Evolutionary conservation across 2,888 invertebrate genomes (phyloP), one percentile per base, ranked within the genome.

Genomic region (Campoletis raptor): DNA sequence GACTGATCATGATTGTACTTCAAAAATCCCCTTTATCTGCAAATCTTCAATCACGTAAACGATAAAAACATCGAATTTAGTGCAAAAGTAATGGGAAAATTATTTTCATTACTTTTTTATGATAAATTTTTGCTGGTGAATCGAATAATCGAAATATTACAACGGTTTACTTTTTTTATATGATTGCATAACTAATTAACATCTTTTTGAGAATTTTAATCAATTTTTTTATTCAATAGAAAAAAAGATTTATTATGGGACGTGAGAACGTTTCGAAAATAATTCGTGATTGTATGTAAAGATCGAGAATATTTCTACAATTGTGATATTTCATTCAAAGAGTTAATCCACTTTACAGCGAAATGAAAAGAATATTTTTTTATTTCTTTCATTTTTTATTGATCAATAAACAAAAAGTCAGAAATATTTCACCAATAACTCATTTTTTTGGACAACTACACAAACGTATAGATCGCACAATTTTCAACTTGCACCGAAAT

Each of bases 1-100:
- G 85, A 77, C 87, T n/a, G 88, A 89, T 76, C 10, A 80, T 30
- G 83, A 74, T 0, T 89, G 89, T 52, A 8, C 30, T 10, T 0
- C 18, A 3, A n/a, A 10, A 21, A 8, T 66, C 1, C 54, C 79
- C 8, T 89, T 88, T 5, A 76, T 88, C 48, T 89, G 88, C 67
- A 82, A 88, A 85, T 80, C 86, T 78, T 18, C 70, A 42, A 67
- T 67, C 36, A 21, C 57, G 40, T 81, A 72, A 30, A 61, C 6
- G 12, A 4, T 1, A 24, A 12, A 21, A 0, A 7, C 6, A n/a
- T 9, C 3, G 5, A 9, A 57, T 24, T 24, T 57, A 12, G 21
- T 54, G 54, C 21, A 54, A 54, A 24, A 54, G 2, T 24, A n/a
- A 57, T 24, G 57, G 10, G n/a, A 57, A 24, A 57, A 57, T 57